Evolutionary conservation across 2,113 vertebrate genomes (phyloP), one percentile per base, ranked within the genome.

Genomic region (Varanus salvator): DNA sequence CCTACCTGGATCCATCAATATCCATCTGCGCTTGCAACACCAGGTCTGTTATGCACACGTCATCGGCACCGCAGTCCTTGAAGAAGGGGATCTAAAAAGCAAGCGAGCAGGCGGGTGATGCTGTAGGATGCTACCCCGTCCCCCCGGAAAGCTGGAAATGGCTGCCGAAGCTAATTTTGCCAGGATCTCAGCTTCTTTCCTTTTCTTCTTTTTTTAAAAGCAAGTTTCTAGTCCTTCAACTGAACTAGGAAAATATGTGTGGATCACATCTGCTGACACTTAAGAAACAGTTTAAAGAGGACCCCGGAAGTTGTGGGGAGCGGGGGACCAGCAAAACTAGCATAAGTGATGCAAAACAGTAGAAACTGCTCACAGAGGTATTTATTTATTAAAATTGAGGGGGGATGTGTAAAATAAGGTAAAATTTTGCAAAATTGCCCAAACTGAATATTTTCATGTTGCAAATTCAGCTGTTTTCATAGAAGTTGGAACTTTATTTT

Each of bases 41-140:
- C 94, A 99, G 94, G 90, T 99, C 97, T 0, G 99, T 97, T 52
- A 98, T 92, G 3, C 99, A 99, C 90, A 98, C 97, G 0, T 99
- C 96, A 9, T 99, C 99, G 1, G 98, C 98, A 0, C 99, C 99
- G 0, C 99, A 99, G 82, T 99, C 99, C 96, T 99, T 99, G 44
- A 98, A 99, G 96, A 99, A 99, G 0, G 98, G 97, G 91, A 99
- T 98, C 99, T 99, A 92, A 54, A 89, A 88, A 87, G 76, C 29
- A 21, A 86, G 0, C 14, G 50, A 29, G 0, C 9, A 0, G 44
- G 0, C 6, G 0, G 52, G 12, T 44, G 60, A 68, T 29, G 23
- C 81, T 12, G 9, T 84, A 34, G 11, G 11, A 44, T 44, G 80
- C 8, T 68, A 44, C 23, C 9, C n/a, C 34, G 4, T 25, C 8